These are phyloP conservation scores for Sinocyclocheilus rhinocerous DNA, from an alignment of 2,113 vertebrate species.

Conservation along the genomic window DNA sequence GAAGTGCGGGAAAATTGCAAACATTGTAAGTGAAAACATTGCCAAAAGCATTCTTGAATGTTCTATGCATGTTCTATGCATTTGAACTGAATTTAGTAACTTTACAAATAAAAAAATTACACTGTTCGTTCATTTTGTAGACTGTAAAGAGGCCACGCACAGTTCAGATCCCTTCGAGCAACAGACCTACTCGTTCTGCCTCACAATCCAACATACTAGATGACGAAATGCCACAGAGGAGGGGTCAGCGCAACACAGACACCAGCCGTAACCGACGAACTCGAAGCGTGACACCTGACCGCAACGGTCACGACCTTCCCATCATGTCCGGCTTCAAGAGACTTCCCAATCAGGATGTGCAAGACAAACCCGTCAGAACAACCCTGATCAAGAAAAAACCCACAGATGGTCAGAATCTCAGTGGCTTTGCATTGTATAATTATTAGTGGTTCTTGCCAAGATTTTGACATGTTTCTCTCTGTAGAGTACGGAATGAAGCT, in stretches of 20 bases:
- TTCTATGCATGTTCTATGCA: too few relatives aligned
- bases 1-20: slow-evolving; percentile 80
- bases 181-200: slow-evolving; percentile 58
- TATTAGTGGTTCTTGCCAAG: neutral
- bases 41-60: neutral
- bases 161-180: slow-evolving; percentile 78
- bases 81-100: too few relatives aligned
- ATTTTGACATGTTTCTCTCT: slow-evolving; percentile 21
- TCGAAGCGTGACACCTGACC: slow-evolving; percentile 66
- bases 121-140: slow-evolving; percentile 65
- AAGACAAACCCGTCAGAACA: slow-evolving; percentile 78
- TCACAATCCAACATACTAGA: slow-evolving; percentile 73
- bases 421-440: neutral
- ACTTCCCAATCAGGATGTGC: slow-evolving; percentile 73
- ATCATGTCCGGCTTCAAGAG: slow-evolving; percentile 88
- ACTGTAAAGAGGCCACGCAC: slow-evolving; percentile 87
- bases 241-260: slow-evolving; percentile 68
- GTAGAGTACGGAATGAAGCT: slow-evolving; percentile 94
- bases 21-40: slow-evolving; percentile 81
- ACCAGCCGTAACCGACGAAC: slow-evolving; percentile 60
- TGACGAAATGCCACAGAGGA: slow-evolving; percentile 39
- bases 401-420: slow-evolving; percentile 78
- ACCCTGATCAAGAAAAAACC: slow-evolving; percentile 82
- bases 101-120: too few relatives aligned
- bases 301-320: slow-evolving; percentile 72